These are phyloP conservation scores for Xenus cinereus DNA, from an alignment of 2,113 vertebrate genomes.

Conservation along the genomic window DNA sequence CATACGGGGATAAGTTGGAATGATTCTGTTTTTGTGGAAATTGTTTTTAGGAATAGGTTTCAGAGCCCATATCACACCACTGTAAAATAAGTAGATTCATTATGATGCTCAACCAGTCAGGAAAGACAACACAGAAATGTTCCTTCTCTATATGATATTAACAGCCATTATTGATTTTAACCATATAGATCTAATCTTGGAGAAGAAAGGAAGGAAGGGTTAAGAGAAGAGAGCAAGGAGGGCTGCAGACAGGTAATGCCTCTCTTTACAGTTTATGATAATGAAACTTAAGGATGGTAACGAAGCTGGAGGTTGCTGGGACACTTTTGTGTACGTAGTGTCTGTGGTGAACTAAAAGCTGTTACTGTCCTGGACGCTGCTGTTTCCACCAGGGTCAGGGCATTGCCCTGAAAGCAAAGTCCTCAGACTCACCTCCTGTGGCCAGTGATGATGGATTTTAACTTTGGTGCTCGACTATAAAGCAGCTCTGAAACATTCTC, in stretches of 20 bases:
- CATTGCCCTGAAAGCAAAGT: background rate
- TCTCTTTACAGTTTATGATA: background rate
- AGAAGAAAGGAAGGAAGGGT: background rate
- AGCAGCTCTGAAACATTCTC: background rate
- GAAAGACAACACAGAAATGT: background rate
- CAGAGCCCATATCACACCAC: background rate
- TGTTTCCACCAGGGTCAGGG: background rate
- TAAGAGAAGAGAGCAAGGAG: background rate
- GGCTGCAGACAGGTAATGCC: background rate
- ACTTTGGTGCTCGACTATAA: background rate
- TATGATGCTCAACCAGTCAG: background rate
- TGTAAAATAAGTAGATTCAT: background rate
- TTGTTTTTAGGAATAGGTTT: background rate
- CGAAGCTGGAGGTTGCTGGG: background rate
- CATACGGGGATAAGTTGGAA: background rate
- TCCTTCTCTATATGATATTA: background rate
- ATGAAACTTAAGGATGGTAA: background rate
- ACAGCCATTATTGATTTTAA: background rate
- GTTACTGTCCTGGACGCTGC: background rate
- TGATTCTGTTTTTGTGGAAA: background rate
- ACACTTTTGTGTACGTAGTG: background rate
- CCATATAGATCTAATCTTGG: background rate
- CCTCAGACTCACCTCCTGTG: rapidly evolving
- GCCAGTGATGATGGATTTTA: background rate
- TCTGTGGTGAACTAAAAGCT: background rate